phyloP scores from a whole-genome alignment of 2,113 vertebrate genomes.

The Martes martes region DNA sequence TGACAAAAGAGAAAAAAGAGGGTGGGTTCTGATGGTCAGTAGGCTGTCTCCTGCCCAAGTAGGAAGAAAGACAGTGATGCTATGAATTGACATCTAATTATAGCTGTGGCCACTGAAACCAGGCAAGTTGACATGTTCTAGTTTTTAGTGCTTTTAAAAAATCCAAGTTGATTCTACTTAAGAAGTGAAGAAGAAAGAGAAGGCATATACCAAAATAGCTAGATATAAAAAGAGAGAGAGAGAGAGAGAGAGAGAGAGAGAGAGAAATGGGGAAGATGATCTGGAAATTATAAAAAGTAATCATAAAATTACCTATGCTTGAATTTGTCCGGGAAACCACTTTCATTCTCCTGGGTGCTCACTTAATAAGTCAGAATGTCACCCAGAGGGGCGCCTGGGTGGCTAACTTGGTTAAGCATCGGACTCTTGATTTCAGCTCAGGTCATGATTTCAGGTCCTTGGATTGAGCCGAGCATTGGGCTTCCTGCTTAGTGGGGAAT shows the following conservation, averaged over 20 bases:
- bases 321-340: not conserved
- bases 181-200: not conserved
- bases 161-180: not conserved
- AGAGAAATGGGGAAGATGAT: not conserved
- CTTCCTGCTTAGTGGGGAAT: no score
- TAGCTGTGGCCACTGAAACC: not conserved
- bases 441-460: no score
- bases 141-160: slow-evolving; percentile 15
- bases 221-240: not conserved
- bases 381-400: not conserved
- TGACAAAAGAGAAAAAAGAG: not conserved
- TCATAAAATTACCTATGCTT: not conserved
- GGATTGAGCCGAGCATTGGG: no score
- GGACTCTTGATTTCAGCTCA: no score
- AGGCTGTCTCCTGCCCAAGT: not conserved
- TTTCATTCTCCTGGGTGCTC: not conserved
- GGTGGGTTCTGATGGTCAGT: not conserved
- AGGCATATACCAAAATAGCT: not conserved
- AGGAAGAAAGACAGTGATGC: not conserved
- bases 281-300: not conserved
- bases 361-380: not conserved
- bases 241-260: no score
- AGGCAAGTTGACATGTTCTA: not conserved
- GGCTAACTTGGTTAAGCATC: not conserved
- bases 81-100: not conserved